Percentiles rank a stretch among this genome's conserved stretches.
phyloP scores from a whole-genome alignment of 1,140 invertebrate genomes.

The Drosophila rhopaloa region DNA sequence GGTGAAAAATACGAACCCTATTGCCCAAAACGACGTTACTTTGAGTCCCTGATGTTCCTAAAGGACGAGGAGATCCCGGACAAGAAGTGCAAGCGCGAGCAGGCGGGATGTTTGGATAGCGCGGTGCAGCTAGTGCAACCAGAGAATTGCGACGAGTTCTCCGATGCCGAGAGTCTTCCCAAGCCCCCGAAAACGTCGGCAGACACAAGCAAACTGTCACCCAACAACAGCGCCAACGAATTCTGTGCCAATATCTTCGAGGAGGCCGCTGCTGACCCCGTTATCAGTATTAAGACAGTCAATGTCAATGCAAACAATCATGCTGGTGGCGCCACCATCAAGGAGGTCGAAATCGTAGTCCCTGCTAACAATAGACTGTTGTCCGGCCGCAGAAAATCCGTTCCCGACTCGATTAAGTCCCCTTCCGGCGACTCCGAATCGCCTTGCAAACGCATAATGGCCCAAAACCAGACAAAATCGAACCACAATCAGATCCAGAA shows the following conservation, averaged over 20 bases:
- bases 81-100: slow-evolving; percentile 63
- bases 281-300: slow-evolving; percentile 71
- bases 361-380: slow-evolving; percentile 37
- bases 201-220: slow-evolving; percentile 58
- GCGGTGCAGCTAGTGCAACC: slow-evolving; percentile 28
- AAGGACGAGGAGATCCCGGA: slow-evolving; percentile 79
- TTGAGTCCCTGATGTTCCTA: slow-evolving; percentile 82
- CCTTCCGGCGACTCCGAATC: slow-evolving; percentile 16
- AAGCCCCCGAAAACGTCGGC: slow-evolving; percentile 54
- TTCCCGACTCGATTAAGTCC: slow-evolving; percentile 31
- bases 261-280: slow-evolving; percentile 53
- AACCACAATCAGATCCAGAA: slow-evolving; percentile 17
- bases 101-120: slow-evolving; percentile 50
- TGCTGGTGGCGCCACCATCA: slow-evolving; percentile 40
- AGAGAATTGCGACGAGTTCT: slow-evolving; percentile 63
- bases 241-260: slow-evolving; percentile 72
- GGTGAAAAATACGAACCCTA: slow-evolving; percentile 81
- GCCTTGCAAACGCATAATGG: slow-evolving; percentile 31
- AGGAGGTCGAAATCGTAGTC: slow-evolving; percentile 63
- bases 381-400: slow-evolving; percentile 59
- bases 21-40: slow-evolving; percentile 78
- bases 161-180: slow-evolving; percentile 64
- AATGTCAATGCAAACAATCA: slow-evolving; percentile 57
- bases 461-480: slow-evolving; percentile 34
- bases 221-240: slow-evolving; percentile 67